Evolutionary conservation across 2,888 invertebrate genomes (phyloP), one percentile per base, ranked within the genome.

Genomic region (Hydroisotoma schaefferi): DNA sequence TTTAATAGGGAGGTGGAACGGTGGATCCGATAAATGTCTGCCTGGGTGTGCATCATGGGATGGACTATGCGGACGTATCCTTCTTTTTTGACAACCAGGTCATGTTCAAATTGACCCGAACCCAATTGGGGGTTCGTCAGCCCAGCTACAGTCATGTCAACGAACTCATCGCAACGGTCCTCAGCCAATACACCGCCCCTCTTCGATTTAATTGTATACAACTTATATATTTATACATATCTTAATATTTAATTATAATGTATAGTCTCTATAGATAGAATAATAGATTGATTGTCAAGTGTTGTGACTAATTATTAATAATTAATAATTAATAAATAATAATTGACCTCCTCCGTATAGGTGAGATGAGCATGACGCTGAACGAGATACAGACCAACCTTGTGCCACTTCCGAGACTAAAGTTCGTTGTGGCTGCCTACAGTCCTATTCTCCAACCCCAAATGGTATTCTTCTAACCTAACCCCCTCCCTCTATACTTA

Each of bases 151-250:
- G 18, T 23, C 47, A 47, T 25, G 47, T 23, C 4, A 47, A 47
- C n/a, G 23, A 47, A 25, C 12, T 47, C 12, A 25, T 47, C n/a
- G 47, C 47, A 5, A 47, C 47, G 8, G 47, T 47, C 10, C 23
- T 25, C 4, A 22, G 23, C n/a, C 47, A 47, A 23, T 5, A 5
- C 8, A 47, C 47, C 5, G n/a, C 8, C 5, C 23, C 23, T 5
- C 10, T 47, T 5, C 47, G 47, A 18, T 47, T 47, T 25, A 18
- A n/a, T 8, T 47, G 47, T 47, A 47, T n/a, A n/a, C n/a, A n/a
- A n/a, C n/a, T n/a, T n/a, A n/a, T n/a, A n/a, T n/a, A n/a, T n/a
- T n/a, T n/a, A n/a, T n/a, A n/a, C n/a, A n/a, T n/a, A n/a, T n/a
- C n/a, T n/a, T n/a, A n/a, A n/a, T n/a, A n/a, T n/a, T n/a, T n/a